Conservation (phyloP, 2,888 invertebrate species). For the Megalurothrips usitatus region DNA sequence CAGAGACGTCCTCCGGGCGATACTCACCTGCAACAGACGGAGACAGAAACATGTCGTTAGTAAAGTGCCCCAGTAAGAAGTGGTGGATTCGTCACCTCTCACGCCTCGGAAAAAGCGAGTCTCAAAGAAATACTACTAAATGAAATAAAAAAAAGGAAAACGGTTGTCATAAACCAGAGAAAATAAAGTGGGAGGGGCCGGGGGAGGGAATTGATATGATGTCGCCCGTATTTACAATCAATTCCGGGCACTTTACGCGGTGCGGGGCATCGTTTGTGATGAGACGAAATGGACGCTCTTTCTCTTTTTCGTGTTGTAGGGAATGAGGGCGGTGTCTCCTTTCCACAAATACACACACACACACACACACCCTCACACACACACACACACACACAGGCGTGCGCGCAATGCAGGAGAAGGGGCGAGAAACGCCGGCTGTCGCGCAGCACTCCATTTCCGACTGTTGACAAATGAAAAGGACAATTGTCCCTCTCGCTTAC, state of each 20-base stretch:
- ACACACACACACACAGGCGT: slow-evolving; percentile 7
- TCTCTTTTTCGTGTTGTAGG: not conserved
- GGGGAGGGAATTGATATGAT: not conserved
- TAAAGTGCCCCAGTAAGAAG: not conserved
- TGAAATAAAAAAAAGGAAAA: not conserved
- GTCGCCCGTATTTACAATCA: slow-evolving; percentile 16
- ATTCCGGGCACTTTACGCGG: not conserved
- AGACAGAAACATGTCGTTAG: not conserved
- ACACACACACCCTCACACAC: not conserved
- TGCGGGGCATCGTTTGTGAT: no score
- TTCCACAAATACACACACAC: not conserved
- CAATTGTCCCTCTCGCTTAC: not conserved
- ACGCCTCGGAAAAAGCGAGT: no score
- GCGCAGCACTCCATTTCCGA: not conserved
- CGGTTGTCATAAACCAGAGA: not conserved
- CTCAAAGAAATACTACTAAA: no score
- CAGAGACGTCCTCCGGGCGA: no score
- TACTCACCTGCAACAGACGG: slow-evolving; percentile 10
- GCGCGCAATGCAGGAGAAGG: not conserved
- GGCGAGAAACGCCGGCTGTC: not conserved
- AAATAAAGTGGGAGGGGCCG: not conserved
- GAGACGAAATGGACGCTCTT: no score
- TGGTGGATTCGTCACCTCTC: not conserved
- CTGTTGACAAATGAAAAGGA: slow-evolving; percentile 12
- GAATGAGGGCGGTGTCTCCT: not conserved